Conservation (phyloP, 2,797 vertebrate species). For the Mormyrops boulengeri region DNA sequence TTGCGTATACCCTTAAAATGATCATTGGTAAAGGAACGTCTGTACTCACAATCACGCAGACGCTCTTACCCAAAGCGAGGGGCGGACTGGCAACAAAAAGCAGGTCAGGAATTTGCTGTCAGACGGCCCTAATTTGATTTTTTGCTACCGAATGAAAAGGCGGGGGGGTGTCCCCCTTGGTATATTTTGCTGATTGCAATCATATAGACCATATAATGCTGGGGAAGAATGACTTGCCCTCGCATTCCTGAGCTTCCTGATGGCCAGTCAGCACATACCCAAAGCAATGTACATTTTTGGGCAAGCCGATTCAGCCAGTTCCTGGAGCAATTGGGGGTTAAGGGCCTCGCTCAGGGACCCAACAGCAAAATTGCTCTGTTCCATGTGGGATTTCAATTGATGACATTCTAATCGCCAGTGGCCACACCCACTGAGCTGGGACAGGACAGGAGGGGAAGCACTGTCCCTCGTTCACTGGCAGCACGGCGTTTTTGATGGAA, state of each 20-base stretch:
- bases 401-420: not conserved
- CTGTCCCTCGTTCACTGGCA: not conserved
- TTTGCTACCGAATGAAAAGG: not conserved
- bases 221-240: not conserved
- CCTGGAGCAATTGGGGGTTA: not conserved
- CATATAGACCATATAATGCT: not conserved
- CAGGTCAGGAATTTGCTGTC: not conserved
- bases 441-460: not conserved
- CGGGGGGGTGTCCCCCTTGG: not conserved
- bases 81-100: not conserved
- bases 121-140: not conserved
- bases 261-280: not conserved
- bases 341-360: not conserved
- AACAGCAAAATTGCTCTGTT: too few species aligned
- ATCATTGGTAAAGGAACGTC: too few species aligned
- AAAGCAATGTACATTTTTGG: not conserved
- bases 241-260: not conserved
- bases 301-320: not conserved
- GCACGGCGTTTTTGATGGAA: not conserved
- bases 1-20: too few species aligned
- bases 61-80: not conserved
- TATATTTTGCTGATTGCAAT: not conserved
- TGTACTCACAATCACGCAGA: not conserved
- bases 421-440: not conserved
- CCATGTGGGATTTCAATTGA: not conserved